These are phyloP conservation scores for Rhagonycha lutea DNA, from an alignment of 2,888 invertebrate species.

Conservation along the genomic window DNA sequence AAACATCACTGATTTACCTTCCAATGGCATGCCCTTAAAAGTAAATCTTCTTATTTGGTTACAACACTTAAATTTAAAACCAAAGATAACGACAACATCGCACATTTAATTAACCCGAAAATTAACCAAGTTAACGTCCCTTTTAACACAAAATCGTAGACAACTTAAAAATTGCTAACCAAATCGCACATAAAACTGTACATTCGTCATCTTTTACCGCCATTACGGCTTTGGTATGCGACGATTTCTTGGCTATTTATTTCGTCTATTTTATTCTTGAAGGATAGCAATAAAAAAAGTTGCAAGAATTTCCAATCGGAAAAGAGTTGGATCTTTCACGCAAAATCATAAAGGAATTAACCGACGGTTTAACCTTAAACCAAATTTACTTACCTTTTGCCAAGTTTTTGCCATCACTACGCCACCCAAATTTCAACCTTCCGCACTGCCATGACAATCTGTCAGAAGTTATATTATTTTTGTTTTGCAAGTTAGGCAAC, in stretches of 20 bases:
- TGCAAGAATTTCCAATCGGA: not conserved
- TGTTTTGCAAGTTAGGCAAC: conserved; percentile 41
- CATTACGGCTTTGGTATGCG: conserved; percentile 48
- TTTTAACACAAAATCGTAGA: not conserved
- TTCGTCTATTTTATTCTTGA: conserved; percentile 8
- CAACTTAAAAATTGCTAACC: not conserved
- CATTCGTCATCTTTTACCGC: conserved; percentile 51
- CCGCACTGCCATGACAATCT: conserved; percentile 61
- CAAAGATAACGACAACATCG: not conserved
- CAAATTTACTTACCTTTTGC: conserved; percentile 72
- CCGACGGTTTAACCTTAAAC: not conserved
- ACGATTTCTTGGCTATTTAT: conserved; percentile 26
- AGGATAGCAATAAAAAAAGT: not conserved
- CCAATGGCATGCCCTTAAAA: conserved; percentile 45
- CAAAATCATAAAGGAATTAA: not conserved
- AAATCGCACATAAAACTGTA: conserved; percentile 33
- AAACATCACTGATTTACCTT: conserved; percentile 23
- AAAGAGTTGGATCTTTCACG: conserved; percentile 1
- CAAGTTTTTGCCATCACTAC: conserved; percentile 79
- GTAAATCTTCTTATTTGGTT: conserved; percentile 32
- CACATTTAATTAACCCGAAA: not conserved
- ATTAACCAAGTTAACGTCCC: not conserved
- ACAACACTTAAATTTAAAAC: not conserved
- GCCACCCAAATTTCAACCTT: conserved; percentile 78
- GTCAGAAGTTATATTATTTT: conserved; percentile 45